Base-by-base conservation (phyloP, 1,140 invertebrate genomes). In the Babylonia areolata region DNA sequence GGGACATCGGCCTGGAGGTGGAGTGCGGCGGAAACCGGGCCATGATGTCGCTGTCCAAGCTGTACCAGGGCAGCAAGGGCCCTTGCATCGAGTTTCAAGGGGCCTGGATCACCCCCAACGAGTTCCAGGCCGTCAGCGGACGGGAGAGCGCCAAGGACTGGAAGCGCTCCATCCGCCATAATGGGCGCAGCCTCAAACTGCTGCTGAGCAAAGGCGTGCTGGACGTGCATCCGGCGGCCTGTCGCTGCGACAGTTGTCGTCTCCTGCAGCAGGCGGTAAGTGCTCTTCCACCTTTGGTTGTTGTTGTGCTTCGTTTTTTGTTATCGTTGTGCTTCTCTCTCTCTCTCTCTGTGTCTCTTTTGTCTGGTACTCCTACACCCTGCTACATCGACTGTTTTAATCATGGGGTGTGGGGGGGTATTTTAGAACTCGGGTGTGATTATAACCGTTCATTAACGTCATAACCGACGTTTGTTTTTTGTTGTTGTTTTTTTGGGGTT, bases 141-240 rank as follows among this genome's bases (percentile, higher is more conserved):
- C 86, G 95, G 69, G 95, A 95, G 86, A 95, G 94, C 31, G 95
- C 95, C 75, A 95, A 95, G 87, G 95, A 95, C 90, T 95, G 95
- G 95, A 95, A 95, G 89, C 86, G 95, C 40, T 94, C 94, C 42
- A 95, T 95, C 86, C 92, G 95, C 79, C 95, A 95, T 87, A 92
- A 93, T 85, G 95, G 95, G 54, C 94, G 94, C 86, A 95, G 94
- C 86, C 91, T 95, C 85, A 95, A 95, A 87, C 89, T 95, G 39
- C 90, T 95, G 17, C 92, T 95, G 81, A 91, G 93, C 80, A 95
- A 95, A 90, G 95, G 94, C 84, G 93, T 95, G 78, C 90, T 95
- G 46, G 89, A 92, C 42, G 93, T 95, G 3, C 94, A 95, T 88
- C 93, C 94, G 0, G 90, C 94, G 11, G 89, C 93, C 69, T 95